phyloP scores from a whole-genome alignment of 2,888 invertebrate genomes.

The Caenorhabditis virilis region DNA sequence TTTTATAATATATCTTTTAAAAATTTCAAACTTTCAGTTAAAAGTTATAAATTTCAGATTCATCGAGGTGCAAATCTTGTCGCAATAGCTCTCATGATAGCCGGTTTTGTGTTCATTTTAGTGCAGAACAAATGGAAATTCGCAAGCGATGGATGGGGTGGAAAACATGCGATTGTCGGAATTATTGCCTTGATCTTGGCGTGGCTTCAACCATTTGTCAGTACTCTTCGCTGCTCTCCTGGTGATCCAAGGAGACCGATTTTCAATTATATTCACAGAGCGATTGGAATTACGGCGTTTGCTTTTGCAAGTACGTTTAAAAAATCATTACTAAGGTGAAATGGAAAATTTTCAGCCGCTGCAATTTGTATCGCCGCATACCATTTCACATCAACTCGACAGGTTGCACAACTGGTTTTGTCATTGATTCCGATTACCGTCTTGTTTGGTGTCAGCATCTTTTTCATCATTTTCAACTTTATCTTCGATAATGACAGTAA shows the following conservation, averaged over 20 bases:
- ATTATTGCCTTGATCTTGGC: constrained; percentile 45
- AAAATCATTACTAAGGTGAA: background rate
- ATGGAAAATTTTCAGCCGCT: constrained; percentile 33
- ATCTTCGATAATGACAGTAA: constrained; percentile 21
- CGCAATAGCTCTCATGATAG: constrained; percentile 47
- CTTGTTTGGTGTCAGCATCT: constrained; percentile 23
- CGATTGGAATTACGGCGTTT: constrained; percentile 47
- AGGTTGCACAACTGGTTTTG: constrained; percentile 27
- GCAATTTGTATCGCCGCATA: constrained; percentile 44
- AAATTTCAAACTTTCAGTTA: too few relatives aligned
- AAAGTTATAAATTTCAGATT: constrained; percentile 28
- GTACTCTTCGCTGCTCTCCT: constrained; percentile 49
- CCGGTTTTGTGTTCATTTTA: constrained; percentile 46
- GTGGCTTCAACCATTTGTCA: constrained; percentile 54
- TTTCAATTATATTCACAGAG: constrained; percentile 55
- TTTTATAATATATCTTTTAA: too few relatives aligned
- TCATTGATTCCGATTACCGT: constrained; percentile 36
- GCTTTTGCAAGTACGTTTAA: constrained; percentile 45
- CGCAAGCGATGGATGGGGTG: constrained; percentile 32
- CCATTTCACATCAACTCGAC: constrained; percentile 27
- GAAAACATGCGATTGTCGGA: constrained; percentile 44
- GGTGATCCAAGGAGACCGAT: constrained; percentile 48
- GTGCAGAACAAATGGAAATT: constrained; percentile 49
- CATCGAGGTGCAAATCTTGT: constrained; percentile 49
- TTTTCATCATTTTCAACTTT: constrained; percentile 32